Percentiles rank a stretch among this genome's conserved stretches.
Conservation (phyloP, 2,113 vertebrate genomes). For the Phylloscopus whistleri region DNA sequence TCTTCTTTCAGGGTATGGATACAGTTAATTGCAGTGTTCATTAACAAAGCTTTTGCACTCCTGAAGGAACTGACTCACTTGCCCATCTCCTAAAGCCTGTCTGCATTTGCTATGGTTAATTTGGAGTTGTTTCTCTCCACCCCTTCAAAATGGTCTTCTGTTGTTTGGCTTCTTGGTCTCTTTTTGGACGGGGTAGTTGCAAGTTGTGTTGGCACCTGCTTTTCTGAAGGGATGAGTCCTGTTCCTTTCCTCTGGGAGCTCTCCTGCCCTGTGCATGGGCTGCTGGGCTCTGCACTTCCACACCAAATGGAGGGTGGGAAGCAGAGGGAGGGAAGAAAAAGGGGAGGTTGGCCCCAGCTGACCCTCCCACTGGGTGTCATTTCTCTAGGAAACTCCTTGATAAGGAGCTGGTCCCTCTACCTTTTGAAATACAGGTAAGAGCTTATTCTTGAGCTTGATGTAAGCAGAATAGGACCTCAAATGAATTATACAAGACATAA, state of each 20-base stretch:
- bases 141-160: not conserved
- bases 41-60: not conserved
- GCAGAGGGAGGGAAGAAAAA: not conserved
- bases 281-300: not conserved
- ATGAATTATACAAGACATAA: conserved; percentile 20
- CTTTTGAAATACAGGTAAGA: not conserved
- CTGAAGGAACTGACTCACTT: not conserved
- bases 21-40: not conserved
- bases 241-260: not conserved
- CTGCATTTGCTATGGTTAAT: not conserved
- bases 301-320: not conserved
- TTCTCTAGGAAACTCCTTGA: not conserved
- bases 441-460: not conserved
- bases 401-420: not conserved
- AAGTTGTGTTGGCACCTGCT: not conserved
- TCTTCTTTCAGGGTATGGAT: too few species aligned
- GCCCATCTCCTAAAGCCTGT: not conserved
- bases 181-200: not conserved
- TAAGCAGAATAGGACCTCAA: not conserved
- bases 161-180: not conserved
- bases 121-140: not conserved
- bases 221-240: not conserved
- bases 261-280: not conserved
- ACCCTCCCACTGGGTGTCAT: not conserved
- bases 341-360: not conserved